A percentile compares a stretch with the other conserved stretches of the same genome.
Conservation (phyloP, 2,113 vertebrate genomes). For the Corynorhinus townsendii region DNA sequence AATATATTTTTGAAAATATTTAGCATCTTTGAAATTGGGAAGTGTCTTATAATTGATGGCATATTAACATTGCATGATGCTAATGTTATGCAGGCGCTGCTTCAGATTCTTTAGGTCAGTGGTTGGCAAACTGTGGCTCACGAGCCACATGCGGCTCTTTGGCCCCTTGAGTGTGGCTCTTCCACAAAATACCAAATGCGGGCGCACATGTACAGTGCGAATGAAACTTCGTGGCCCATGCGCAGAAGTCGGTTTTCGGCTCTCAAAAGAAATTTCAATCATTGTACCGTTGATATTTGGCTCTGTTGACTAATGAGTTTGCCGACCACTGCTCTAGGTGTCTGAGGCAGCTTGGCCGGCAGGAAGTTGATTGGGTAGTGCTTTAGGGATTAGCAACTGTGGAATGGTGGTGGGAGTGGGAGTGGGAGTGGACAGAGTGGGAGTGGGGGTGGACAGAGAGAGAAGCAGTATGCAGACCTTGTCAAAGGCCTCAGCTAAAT, state of each 20-base stretch:
- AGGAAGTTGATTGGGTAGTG: no score
- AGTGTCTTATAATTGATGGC: not conserved
- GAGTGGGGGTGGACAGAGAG: not conserved
- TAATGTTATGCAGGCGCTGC: not conserved
- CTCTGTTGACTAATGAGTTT: no score
- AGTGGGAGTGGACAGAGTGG: not conserved
- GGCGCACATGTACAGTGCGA: no score
- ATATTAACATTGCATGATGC: not conserved
- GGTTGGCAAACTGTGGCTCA: no score
- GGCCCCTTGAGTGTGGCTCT: no score
- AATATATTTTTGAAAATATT: not conserved
- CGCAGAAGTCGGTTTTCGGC: no score
- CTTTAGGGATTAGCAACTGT: not conserved
- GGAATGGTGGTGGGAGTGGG: not conserved
- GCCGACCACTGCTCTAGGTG: no score
- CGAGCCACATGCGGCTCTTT: no score
- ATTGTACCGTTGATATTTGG: no score
- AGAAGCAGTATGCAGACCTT: not conserved
- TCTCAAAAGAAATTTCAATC: no score
- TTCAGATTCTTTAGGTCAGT: not conserved
- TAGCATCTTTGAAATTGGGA: not conserved
- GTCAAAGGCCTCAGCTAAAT: not conserved
- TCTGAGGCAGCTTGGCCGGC: not conserved
- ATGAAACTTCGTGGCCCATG: no score
- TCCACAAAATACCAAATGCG: no score